Evolutionary conservation across 2,113 vertebrate species (phyloP).

Genomic region (Sinocyclocheilus anshuiensis): DNA sequence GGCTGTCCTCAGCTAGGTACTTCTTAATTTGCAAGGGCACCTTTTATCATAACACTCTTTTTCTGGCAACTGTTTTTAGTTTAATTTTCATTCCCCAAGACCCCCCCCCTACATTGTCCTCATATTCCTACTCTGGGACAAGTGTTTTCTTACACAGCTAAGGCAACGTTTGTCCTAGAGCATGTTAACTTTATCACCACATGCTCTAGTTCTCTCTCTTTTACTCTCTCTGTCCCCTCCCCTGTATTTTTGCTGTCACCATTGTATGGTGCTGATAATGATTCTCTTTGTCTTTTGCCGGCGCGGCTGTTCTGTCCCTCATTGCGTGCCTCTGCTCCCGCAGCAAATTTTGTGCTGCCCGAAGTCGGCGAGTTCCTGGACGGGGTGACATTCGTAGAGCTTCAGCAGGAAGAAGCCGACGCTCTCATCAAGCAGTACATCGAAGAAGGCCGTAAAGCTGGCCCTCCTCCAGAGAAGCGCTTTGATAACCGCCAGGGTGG

Average conservation of each 20-base stretch:
- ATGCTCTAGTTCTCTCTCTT: slow-evolving; percentile 48
- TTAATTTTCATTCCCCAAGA: slow-evolving; percentile 22
- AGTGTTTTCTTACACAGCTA: slow-evolving; percentile 57
- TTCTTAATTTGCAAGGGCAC: slow-evolving; percentile 17
- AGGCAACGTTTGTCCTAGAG: slow-evolving; percentile 58
- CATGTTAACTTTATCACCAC: slow-evolving; percentile 40
- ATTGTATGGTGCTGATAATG: slow-evolving; percentile 51
- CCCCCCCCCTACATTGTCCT: slow-evolving; percentile 27
- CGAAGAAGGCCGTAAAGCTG: slow-evolving; percentile 86
- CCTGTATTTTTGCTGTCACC: slow-evolving; percentile 52
- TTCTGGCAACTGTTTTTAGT: slow-evolving; percentile 59
- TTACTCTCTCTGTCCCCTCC: slow-evolving; percentile 43
- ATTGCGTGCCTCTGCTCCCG: slow-evolving; percentile 61
- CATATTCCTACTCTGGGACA: slow-evolving; percentile 48
- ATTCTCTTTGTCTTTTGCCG: slow-evolving; percentile 56
- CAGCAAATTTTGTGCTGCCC: slow-evolving; percentile 88
- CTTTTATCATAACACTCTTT: slow-evolving; percentile 52
- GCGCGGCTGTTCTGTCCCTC: slow-evolving; percentile 55
- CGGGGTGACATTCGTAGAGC: slow-evolving; percentile 80
- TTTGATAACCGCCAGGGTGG: slow-evolving; percentile 82
- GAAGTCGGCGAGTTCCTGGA: slow-evolving; percentile 88
- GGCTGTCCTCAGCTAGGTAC: not conserved
- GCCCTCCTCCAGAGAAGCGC: slow-evolving; percentile 88
- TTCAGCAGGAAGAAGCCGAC: slow-evolving; percentile 84
- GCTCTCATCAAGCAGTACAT: slow-evolving; percentile 86